phyloP scores from a whole-genome alignment of 2,888 invertebrate species.

The Eulithis testata region DNA sequence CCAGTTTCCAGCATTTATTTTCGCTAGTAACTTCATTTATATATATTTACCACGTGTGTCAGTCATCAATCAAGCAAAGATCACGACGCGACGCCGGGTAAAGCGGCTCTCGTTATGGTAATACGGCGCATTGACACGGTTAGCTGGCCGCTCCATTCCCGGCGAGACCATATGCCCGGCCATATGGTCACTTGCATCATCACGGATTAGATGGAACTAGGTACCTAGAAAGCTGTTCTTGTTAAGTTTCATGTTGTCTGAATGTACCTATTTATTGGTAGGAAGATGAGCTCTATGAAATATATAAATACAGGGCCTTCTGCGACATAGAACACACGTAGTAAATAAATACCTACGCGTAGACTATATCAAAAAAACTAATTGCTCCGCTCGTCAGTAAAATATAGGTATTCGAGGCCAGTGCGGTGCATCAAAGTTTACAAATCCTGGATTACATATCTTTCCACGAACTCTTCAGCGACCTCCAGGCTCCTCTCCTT shows the following conservation, averaged over 20 bases:
- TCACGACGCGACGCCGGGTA: slow-evolving; percentile 13
- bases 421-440: slow-evolving; percentile 3
- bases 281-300: too few relatives aligned
- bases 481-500: slow-evolving; percentile 55
- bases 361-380: too few relatives aligned
- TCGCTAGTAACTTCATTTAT: background rate
- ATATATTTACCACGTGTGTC: slow-evolving; percentile 3
- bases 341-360: too few relatives aligned
- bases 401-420: background rate
- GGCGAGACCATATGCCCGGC: slow-evolving; percentile 47
- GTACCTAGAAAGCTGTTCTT: slow-evolving; percentile 27
- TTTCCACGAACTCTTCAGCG: slow-evolving; percentile 63
- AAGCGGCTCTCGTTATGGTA: slow-evolving; percentile 36
- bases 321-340: too few relatives aligned
- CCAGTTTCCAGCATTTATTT: background rate
- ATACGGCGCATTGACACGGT: slow-evolving; percentile 40
- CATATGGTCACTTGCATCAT: slow-evolving; percentile 46
- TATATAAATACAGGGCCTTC: too few relatives aligned
- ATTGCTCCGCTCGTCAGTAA: background rate
- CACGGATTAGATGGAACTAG: slow-evolving; percentile 19
- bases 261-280: background rate
- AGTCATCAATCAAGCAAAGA: slow-evolving; percentile 24
- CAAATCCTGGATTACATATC: slow-evolving; percentile 44
- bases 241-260: background rate
- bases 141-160: slow-evolving; percentile 43